phyloP scores from a whole-genome alignment of 2,888 invertebrate genomes.

The Petrolisthes manimaculis region DNA sequence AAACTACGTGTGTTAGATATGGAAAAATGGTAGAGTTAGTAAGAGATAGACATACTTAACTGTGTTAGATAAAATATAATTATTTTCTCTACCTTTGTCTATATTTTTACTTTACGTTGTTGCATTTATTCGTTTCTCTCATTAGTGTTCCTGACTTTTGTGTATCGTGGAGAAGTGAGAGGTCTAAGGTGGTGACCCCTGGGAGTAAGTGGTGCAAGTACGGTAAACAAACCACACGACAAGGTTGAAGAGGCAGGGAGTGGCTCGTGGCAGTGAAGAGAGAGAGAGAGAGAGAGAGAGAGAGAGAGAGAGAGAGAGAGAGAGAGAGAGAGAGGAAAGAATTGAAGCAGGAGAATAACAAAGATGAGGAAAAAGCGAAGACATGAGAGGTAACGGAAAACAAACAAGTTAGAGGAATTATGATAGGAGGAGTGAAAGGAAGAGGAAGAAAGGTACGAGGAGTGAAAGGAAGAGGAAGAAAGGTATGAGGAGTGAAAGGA shows the following conservation, averaged over 20 bases:
- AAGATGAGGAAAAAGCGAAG: background rate
- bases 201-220: no score
- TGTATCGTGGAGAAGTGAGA: no score
- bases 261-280: background rate
- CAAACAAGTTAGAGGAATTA: background rate
- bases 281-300: conserved; percentile 32
- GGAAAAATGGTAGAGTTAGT: no score
- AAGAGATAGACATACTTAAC: no score
- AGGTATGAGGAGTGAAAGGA: conserved; percentile 8
- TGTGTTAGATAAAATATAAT: no score
- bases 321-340: conserved; percentile 2
- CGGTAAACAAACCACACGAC: no score
- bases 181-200: no score
- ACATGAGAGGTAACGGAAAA: background rate
- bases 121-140: no score
- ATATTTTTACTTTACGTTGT: no score
- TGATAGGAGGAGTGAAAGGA: background rate
- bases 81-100: no score
- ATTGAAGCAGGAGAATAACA: background rate
- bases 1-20: no score
- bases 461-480: conserved; percentile 4
- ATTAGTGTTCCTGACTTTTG: no score
- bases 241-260: background rate
- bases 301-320: conserved; percentile 34
- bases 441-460: background rate